Conservation (phyloP, 35 echinoderm and acorn worm species). For the Ophioderma brevispina region DNA sequence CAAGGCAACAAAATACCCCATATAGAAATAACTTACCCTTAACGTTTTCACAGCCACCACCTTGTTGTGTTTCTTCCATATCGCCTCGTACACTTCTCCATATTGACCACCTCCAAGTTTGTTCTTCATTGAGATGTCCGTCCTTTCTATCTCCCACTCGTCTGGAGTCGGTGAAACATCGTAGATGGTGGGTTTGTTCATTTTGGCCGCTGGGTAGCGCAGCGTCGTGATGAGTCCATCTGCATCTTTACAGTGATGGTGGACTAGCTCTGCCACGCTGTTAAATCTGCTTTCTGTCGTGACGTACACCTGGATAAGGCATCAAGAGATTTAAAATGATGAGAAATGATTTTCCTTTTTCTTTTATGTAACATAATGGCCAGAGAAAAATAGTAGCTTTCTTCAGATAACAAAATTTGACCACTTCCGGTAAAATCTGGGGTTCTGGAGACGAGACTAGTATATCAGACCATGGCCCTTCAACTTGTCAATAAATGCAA, state of each 20-base stretch:
- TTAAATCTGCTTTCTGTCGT: conserved; percentile 85
- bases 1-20: no score
- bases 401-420: no score
- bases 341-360: no score
- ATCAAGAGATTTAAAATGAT: no score
- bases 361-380: no score
- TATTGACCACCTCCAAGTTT: conserved; percentile 95
- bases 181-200: conserved; percentile 97
- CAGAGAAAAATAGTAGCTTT: no score
- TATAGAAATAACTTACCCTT: conserved; percentile 92
- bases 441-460: no score
- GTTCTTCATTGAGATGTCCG: conserved; percentile 98
- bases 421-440: no score
- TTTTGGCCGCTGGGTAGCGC: conserved; percentile 90
- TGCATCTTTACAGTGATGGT: conserved; percentile 84
- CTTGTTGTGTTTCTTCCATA: conserved; percentile 96
- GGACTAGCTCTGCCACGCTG: conserved; percentile 87
- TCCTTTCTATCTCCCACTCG: conserved; percentile 94
- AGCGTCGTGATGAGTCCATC: conserved; percentile 96
- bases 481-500: no score
- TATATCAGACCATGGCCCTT: no score
- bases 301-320: conserved; percentile 63
- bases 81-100: conserved; percentile 95
- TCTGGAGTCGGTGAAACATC: conserved; percentile 89
- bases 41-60: conserved; percentile 96